Base-by-base conservation (phyloP, 2,888 invertebrate genomes). In the Tachina lurida region DNA sequence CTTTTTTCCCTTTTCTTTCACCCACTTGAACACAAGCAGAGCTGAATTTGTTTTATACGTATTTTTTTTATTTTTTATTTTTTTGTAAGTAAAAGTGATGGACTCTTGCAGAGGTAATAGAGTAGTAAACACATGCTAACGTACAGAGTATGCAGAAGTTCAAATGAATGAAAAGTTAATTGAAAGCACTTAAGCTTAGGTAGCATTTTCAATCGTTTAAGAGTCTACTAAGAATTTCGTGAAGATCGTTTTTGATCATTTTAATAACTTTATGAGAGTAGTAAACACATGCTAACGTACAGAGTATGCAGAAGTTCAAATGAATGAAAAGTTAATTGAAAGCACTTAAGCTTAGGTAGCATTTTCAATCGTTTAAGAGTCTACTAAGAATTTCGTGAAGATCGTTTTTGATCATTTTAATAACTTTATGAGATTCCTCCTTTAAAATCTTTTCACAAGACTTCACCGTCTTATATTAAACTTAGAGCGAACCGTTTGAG, bases 41-140 rank as follows among this genome's bases (percentile, higher is more conserved):
- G n/a, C n/a, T 47, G 63, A 56, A 63, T 75, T 52, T 75, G n/a
- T 75, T 13, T 41, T 31, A 17, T 54, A 9, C 1, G n/a, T 10
- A 31, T 19, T 19, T n/a, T 31, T 19, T 19, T n/a, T 31, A 12
- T 10, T 22, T 60, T 49, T 56, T 22, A 22, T 52, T 31, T 0
- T n/a, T 63, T 63, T 22, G 1, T 58, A 49, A 68, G 60, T 43
- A 43, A 43, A 60, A 58, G 41, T 67, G 80, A 74, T 67, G 74
- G 60, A 67, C 73, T 67, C 54, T 68, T 67, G 63, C 43, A 43
- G 52, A 73, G 76, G 80, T 73, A 77, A 80, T 77, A 73, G 62
- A 67, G 84, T 45, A 73, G 76, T 39, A 60, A 68, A 47, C 54
- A 75, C 39, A 15, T 70, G 45, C 43, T 31, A 52, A 31, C 31